Conservation (phyloP, 2,797 vertebrate species). For the Xenops minutus region DNA sequence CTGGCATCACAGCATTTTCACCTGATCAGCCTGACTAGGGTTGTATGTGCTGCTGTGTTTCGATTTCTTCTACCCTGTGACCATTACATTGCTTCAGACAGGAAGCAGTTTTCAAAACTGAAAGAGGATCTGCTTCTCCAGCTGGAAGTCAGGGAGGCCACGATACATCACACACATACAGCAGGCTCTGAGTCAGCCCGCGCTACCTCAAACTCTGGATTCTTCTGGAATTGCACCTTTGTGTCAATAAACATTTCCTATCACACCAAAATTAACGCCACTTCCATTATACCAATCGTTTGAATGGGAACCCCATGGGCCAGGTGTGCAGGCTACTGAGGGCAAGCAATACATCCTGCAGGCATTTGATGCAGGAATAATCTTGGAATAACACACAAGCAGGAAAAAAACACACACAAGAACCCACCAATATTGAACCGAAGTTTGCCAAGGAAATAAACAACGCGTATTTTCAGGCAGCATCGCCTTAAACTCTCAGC, state of each 20-base stretch:
- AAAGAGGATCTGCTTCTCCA: constrained; percentile 26
- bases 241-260: background rate
- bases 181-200: background rate
- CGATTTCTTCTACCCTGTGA: background rate
- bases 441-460: background rate
- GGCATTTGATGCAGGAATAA: background rate
- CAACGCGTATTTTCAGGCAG: fast-evolving
- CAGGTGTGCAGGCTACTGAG: background rate
- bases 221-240: background rate
- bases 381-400: background rate
- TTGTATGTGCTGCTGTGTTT: background rate
- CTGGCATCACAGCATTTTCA: background rate
- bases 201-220: background rate
- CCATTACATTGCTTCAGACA: background rate
- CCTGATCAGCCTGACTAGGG: background rate
- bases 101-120: constrained; percentile 11
- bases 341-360: background rate
- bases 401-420: background rate
- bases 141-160: background rate
- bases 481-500: background rate
- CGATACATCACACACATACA: background rate
- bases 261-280: background rate
- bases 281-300: fast-evolving
- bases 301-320: background rate
- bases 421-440: background rate